Conservation (phyloP, 2,888 invertebrate genomes). For the Creontiades dilutus region DNA sequence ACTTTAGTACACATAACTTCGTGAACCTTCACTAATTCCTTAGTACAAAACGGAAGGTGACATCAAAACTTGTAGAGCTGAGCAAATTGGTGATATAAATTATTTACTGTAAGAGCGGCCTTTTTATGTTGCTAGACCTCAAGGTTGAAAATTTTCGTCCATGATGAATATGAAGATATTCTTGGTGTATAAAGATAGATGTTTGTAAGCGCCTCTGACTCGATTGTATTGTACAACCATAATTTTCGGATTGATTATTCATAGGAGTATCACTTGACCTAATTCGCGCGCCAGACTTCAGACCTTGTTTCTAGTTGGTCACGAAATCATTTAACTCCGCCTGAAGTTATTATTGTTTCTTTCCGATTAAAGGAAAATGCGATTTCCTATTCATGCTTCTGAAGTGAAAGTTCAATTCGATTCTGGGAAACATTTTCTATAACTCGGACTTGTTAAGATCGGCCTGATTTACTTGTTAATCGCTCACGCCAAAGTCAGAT, state of each 20-base stretch:
- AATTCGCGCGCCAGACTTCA: not conserved
- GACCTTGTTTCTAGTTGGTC: not conserved
- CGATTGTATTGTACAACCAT: too few species aligned
- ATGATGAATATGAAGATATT: too few species aligned
- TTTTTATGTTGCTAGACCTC: too few species aligned
- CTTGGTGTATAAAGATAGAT: too few species aligned
- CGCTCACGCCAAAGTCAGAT: conserved; percentile 3
- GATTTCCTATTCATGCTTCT: not conserved
- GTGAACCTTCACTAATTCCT: too few species aligned
- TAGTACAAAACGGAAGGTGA: too few species aligned
- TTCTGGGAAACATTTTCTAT: not conserved
- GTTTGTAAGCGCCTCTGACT: too few species aligned
- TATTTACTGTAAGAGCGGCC: too few species aligned
- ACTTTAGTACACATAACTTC: too few species aligned
- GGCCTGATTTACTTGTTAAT: not conserved
- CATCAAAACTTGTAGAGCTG: too few species aligned
- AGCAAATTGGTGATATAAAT: too few species aligned
- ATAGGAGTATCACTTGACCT: not conserved
- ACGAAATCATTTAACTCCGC: not conserved
- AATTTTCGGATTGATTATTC: not conserved
- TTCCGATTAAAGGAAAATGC: not conserved
- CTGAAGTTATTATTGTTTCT: conserved; percentile 7
- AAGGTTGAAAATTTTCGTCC: too few species aligned
- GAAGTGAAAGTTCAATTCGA: not conserved
- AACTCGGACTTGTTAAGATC: conserved; percentile 12